phyloP scores from a whole-genome alignment of 2,888 invertebrate genomes.

The Lottia gigantea region DNA sequence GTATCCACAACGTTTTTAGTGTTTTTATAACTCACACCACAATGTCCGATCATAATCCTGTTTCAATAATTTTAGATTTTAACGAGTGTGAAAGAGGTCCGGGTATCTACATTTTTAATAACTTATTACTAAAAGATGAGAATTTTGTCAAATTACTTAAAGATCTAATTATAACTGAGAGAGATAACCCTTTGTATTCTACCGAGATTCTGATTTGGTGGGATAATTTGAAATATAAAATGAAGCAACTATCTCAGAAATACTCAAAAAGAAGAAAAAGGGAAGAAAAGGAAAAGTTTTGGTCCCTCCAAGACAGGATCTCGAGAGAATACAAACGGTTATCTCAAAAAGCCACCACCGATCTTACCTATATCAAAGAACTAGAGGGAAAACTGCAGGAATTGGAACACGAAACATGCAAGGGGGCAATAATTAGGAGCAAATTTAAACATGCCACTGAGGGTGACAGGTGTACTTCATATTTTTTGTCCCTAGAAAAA shows the following conservation, averaged over 20 bases:
- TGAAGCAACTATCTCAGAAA: slow-evolving; percentile 14
- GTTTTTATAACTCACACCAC: not conserved
- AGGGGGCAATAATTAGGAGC: not conserved
- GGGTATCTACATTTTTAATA: slow-evolving; percentile 23
- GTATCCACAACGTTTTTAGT: not conserved
- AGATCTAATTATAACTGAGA: not conserved
- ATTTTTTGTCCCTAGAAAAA: not conserved
- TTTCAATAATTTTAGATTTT: slow-evolving; percentile 1
- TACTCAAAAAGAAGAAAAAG: slow-evolving; percentile 12
- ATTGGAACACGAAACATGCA: not conserved
- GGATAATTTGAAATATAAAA: slow-evolving; percentile 26
- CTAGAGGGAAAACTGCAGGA: not conserved
- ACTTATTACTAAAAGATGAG: slow-evolving; percentile 15
- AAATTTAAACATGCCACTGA: not conserved
- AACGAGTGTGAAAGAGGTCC: slow-evolving; percentile 20
- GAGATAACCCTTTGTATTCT: not conserved
- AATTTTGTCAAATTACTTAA: slow-evolving; percentile 9
- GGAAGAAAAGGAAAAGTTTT: slow-evolving; percentile 15
- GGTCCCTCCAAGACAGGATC: slow-evolving; percentile 14
- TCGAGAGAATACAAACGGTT: slow-evolving; percentile 9
- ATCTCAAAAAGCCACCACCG: not conserved
- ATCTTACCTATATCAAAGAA: not conserved
- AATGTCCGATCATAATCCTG: not conserved
- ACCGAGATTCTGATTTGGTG: slow-evolving; percentile 21
- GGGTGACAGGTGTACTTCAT: not conserved